These are phyloP conservation scores for Drosophila sturtevanti DNA, from an alignment of 1,140 invertebrate species.

Conservation along the genomic window DNA sequence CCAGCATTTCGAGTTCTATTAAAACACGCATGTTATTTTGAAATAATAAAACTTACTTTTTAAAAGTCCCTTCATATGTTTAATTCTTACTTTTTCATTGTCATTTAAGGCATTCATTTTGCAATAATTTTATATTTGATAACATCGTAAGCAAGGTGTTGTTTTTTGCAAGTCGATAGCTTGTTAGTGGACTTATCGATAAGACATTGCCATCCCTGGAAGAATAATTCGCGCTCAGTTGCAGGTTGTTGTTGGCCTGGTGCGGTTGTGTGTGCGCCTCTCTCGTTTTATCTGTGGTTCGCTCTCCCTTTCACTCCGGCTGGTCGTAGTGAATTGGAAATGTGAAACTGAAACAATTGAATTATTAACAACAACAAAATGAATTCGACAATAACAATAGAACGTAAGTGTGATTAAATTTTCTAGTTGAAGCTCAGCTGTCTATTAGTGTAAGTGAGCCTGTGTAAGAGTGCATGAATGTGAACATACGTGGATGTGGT, in stretches of 20 bases:
- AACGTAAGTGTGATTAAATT: not conserved
- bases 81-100: no score
- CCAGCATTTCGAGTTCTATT: no score
- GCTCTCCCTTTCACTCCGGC: not conserved
- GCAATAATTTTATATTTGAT: not conserved
- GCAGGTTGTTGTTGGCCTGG: not conserved
- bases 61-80: no score
- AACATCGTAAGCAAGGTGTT: not conserved
- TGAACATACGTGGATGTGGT: not conserved
- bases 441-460: not conserved
- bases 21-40: no score
- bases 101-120: no score
- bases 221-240: not conserved
- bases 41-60: no score
- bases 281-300: not conserved
- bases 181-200: not conserved
- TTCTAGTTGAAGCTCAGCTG: not conserved
- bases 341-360: not conserved
- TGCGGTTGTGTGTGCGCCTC: not conserved
- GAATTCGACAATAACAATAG: conserved; percentile 5
- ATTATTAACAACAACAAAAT: not conserved
- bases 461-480: not conserved
- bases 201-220: not conserved
- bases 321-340: conserved; percentile 1
- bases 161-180: not conserved